Percentiles rank a stretch among this genome's conserved stretches.
Evolutionary conservation across 2,888 invertebrate species (phyloP).

Genomic region (Ditula angustiorana): DNA sequence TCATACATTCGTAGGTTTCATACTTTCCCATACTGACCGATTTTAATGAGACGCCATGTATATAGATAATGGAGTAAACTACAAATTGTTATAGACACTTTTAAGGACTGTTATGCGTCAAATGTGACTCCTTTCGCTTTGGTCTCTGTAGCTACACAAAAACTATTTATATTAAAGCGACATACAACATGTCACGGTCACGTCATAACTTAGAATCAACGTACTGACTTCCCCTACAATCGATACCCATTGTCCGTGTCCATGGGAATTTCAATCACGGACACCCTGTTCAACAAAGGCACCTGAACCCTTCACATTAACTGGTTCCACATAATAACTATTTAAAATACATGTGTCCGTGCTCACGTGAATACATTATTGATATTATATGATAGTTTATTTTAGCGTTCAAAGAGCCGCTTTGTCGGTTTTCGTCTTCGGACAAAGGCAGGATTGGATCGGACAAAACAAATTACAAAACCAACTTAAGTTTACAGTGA

Average conservation of each 20-base stretch:
- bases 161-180: slow-evolving; percentile 62
- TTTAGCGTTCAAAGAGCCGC: slow-evolving; percentile 65
- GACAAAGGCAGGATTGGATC: slow-evolving; percentile 32
- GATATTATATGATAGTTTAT: slow-evolving; percentile 85
- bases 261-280: slow-evolving; percentile 80
- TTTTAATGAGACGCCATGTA: too few relatives aligned
- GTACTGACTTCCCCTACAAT: slow-evolving; percentile 70
- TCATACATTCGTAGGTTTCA: too few relatives aligned
- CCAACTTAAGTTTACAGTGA: background rate
- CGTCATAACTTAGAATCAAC: slow-evolving; percentile 76
- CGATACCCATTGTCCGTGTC: slow-evolving; percentile 70
- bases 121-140: slow-evolving; percentile 37
- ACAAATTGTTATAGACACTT: too few relatives aligned
- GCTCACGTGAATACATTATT: slow-evolving; percentile 78
- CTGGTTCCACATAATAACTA: slow-evolving; percentile 82
- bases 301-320: slow-evolving; percentile 69
- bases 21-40: too few relatives aligned
- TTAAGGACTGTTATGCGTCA: too few relatives aligned
- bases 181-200: slow-evolving; percentile 69
- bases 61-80: too few relatives aligned
- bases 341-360: slow-evolving; percentile 85
- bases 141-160: slow-evolving; percentile 54
- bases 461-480: slow-evolving; percentile 60
- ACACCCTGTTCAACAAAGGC: slow-evolving; percentile 56
- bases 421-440: slow-evolving; percentile 38